Base-by-base conservation (phyloP, 2,113 vertebrate genomes). In the Calyptomena viridis region DNA sequence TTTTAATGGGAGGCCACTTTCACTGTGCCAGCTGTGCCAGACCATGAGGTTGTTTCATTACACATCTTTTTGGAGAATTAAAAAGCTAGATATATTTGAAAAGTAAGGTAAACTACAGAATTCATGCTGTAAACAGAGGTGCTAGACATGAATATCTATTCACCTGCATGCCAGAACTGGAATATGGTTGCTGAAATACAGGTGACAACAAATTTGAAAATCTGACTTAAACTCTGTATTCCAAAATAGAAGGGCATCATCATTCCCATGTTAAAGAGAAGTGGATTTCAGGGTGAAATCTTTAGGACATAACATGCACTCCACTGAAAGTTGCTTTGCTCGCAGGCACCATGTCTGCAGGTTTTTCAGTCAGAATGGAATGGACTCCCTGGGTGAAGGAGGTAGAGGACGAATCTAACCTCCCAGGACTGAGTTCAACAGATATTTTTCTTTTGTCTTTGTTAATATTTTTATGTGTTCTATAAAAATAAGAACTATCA, bases 41-140 rank as follows among this genome's bases (percentile, higher is more conserved):
- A 47, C 6, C 33, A 15, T 17, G 13, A 73, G 4, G 11, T 79
- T 79, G 62, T 79, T 35, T 90, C 35, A 44, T 13, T 79, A 37
- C 17, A 35, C 0, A 0, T 68, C 75, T 75, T 1, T 50, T 35
- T 52, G 44, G 19, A 73, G 30, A 33, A 31, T 0, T 60, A n/a
- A 76, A 47, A 44, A 76, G 27, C 12, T 60, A 56, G 7, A n/a
- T 35, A 14, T 64, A 5, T 55, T 76, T 49, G 49, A 85, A 83
- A 83, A 14, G 22, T 56, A 60, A 62, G 15, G 16, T 44, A 66
- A 91, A 77, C 21, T 53, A 50, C 12, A 46, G 69, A 66, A 35
- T 71, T 40, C 39, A 25, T 67, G 20, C 50, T 62, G 10, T 50
- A 71, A 89, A 87, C 18, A 81, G 28, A 83, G 55, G 31, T 77